A percentile compares a stretch with the other conserved stretches of the same genome.
Conservation (phyloP, 92 coral and sea anemone species). For the Porites cylindrica region DNA sequence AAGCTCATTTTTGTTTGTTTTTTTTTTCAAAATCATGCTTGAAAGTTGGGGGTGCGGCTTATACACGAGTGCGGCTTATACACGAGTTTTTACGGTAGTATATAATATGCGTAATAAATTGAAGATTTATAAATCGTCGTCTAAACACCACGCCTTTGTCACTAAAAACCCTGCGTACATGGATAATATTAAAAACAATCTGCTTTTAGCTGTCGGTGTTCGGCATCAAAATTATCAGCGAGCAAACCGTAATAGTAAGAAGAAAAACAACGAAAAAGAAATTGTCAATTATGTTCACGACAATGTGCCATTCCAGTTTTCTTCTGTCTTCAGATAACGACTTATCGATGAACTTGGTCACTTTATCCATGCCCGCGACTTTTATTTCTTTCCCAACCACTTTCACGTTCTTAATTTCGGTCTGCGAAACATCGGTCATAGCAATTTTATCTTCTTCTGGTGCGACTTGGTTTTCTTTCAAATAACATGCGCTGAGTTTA, state of each 20-base stretch:
- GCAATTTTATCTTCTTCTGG: constrained; percentile 20
- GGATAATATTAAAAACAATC: background rate
- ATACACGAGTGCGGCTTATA: no score
- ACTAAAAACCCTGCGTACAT: no score
- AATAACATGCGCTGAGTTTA: background rate
- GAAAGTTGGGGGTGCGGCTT: no score
- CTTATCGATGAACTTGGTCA: constrained; percentile 52
- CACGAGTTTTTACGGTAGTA: no score
- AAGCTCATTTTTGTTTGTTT: no score
- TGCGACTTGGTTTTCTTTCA: constrained; percentile 27
- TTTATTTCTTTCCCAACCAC: constrained; percentile 30
- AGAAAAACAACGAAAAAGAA: constrained; percentile 81
- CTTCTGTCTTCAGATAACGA: constrained; percentile 44
- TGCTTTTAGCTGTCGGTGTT: constrained; percentile 3
- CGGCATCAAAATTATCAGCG: constrained; percentile 49
- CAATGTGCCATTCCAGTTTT: constrained; percentile 86
- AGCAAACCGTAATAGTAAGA: constrained; percentile 69
- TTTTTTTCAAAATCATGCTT: no score
- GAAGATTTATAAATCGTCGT: no score
- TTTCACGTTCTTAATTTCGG: constrained; percentile 2
- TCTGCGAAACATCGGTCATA: constrained; percentile 5
- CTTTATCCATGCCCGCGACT: constrained; percentile 52
- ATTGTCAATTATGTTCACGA: constrained; percentile 79
- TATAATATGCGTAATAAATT: no score
- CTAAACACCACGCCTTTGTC: no score